Evolutionary conservation across 2,113 vertebrate genomes (phyloP).

Genomic region (Nematolebias whitei): DNA sequence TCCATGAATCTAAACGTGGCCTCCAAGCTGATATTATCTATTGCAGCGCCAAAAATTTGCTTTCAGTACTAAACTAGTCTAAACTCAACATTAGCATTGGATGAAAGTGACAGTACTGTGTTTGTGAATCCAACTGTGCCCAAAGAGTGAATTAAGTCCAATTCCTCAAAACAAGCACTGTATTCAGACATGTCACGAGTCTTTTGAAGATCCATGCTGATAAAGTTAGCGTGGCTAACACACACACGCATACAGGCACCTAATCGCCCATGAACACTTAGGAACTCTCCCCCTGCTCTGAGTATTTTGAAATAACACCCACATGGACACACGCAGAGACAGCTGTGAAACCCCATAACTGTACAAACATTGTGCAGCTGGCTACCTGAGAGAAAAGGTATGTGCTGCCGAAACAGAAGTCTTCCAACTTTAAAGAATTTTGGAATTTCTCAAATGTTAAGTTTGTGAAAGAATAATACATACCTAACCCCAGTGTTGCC

Average conservation of each 20-base stretch:
- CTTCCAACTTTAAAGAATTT: slow-evolving; percentile 31
- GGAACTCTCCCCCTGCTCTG: not conserved
- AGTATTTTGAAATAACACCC: slow-evolving; percentile 1
- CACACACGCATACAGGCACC: slow-evolving; percentile 17
- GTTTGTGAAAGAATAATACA: slow-evolving; percentile 42
- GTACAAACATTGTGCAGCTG: slow-evolving; percentile 44
- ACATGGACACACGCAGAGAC: not conserved
- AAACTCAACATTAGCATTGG: slow-evolving; percentile 19
- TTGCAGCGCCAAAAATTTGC: slow-evolving; percentile 9
- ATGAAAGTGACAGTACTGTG: slow-evolving; percentile 31
- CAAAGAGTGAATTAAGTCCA: slow-evolving; percentile 35
- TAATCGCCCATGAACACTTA: not conserved
- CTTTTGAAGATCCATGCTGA: slow-evolving; percentile 52
- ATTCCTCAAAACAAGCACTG: slow-evolving; percentile 38
- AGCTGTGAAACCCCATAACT: slow-evolving; percentile 52
- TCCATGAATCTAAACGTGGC: slow-evolving; percentile 11
- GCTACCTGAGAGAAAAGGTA: slow-evolving; percentile 39
- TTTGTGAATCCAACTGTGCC: slow-evolving; percentile 65
- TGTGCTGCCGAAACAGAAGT: slow-evolving; percentile 19
- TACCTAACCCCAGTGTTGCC: no score
- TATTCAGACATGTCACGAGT: slow-evolving; percentile 42
- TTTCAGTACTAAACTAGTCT: slow-evolving; percentile 19
- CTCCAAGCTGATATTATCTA: slow-evolving; percentile 41
- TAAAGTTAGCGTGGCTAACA: slow-evolving; percentile 35
- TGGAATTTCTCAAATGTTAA: slow-evolving; percentile 46